Conservation (phyloP, 2,888 invertebrate genomes). For the Eristalis tenax region DNA sequence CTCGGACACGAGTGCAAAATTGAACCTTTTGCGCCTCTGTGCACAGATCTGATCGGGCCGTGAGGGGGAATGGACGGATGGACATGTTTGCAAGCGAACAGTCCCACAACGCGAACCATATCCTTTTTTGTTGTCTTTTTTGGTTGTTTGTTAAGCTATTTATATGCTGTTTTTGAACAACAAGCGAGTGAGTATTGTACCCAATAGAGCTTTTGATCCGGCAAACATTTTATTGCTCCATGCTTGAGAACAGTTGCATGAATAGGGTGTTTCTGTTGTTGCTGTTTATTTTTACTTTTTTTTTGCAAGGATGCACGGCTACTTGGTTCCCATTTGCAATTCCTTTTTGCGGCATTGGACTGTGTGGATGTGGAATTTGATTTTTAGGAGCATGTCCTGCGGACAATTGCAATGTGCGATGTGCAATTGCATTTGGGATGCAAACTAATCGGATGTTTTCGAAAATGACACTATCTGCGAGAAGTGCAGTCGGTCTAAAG, state of each 20-base stretch:
- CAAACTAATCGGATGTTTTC: constrained; percentile 53
- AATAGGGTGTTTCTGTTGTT: not conserved
- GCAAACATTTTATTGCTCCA: constrained; percentile 67
- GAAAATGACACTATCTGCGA: constrained; percentile 42
- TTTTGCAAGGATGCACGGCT: constrained; percentile 34
- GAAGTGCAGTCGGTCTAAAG: not conserved
- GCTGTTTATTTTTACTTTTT: constrained; percentile 33
- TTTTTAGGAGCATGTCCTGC: not conserved
- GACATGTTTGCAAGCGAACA: constrained; percentile 48
- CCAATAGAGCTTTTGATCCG: constrained; percentile 65
- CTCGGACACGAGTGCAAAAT: constrained; percentile 43
- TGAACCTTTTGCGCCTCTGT: constrained; percentile 64
- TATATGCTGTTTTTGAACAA: constrained; percentile 34
- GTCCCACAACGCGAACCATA: constrained; percentile 52
- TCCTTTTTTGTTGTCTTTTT: constrained; percentile 23
- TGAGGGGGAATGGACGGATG: constrained; percentile 27
- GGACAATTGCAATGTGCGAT: not conserved
- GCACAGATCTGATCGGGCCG: constrained; percentile 45
- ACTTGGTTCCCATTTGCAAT: constrained; percentile 48
- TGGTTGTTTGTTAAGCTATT: constrained; percentile 40
- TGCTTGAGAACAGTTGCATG: constrained; percentile 64
- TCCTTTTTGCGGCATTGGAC: constrained; percentile 41
- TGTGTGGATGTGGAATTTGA: constrained; percentile 30
- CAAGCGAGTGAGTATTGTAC: constrained; percentile 52
- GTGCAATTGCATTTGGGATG: constrained; percentile 20